Evolutionary conservation across 1,140 invertebrate genomes (phyloP).

Genomic region (Cotesia chilonis): DNA sequence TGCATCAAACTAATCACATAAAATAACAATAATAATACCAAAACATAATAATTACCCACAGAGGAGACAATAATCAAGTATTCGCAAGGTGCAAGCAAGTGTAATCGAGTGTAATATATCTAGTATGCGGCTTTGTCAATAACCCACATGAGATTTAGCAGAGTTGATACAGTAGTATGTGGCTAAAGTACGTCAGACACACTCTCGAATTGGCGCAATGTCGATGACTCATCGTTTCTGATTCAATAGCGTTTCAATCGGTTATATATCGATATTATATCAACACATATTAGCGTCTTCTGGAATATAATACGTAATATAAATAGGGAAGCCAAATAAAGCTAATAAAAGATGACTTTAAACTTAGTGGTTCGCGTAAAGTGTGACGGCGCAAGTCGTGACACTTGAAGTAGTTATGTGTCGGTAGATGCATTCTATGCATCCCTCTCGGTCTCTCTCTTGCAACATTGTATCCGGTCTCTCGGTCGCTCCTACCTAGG

Average conservation of each 20-base stretch:
- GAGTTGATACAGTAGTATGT: constrained; percentile 12
- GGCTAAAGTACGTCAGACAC: constrained; percentile 1
- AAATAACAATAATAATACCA: no score
- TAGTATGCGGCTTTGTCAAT: constrained; percentile 1
- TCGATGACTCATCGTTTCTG: constrained; percentile 10
- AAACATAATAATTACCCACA: neutral
- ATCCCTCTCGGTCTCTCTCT: constrained; percentile 26
- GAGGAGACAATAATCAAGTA: no score
- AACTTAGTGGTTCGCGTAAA: neutral
- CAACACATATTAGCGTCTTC: neutral
- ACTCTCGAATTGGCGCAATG: constrained; percentile 14
- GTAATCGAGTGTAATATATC: constrained; percentile 1
- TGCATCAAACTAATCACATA: neutral
- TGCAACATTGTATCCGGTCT: neutral
- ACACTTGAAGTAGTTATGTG: constrained; percentile 3
- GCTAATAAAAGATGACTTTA: neutral
- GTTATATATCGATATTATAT: neutral
- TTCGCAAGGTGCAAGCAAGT: no score
- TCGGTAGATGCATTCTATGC: constrained; percentile 15
- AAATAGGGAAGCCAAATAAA: neutral
- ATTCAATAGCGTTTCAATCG: constrained; percentile 3
- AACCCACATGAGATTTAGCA: neutral
- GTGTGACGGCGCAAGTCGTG: constrained; percentile 24
- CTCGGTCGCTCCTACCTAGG: constrained; percentile 1
- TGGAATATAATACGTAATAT: neutral